A percentile compares a stretch with the other conserved stretches of the same genome.
Evolutionary conservation across 2,888 invertebrate species (phyloP).

Genomic region (Tenthredo distinguenda): DNA sequence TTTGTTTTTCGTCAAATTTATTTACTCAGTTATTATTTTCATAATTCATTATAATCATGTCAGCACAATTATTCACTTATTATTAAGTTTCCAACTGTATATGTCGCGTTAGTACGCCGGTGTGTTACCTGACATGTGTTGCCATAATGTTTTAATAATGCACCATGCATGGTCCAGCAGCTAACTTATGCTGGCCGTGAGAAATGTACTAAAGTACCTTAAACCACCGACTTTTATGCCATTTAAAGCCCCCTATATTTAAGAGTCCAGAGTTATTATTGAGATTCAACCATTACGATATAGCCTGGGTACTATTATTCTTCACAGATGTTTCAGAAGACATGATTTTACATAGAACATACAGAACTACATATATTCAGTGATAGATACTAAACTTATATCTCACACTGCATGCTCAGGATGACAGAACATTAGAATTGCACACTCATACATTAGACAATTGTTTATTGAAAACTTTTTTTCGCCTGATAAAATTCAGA

Average conservation of each 20-base stretch:
- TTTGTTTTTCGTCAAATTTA: constrained; percentile 4
- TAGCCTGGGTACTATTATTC: neutral
- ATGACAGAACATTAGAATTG: neutral
- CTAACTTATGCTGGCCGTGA: neutral
- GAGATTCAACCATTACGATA: neutral
- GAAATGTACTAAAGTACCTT: constrained; percentile 34
- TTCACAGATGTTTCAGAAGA: neutral
- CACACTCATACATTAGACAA: neutral
- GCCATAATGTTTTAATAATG: constrained; percentile 39
- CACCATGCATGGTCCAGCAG: neutral
- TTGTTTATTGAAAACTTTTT: neutral
- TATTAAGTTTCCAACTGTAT: constrained; percentile 28
- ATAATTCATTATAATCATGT: constrained; percentile 25
- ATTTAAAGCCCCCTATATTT: constrained; percentile 9
- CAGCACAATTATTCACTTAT: constrained; percentile 22
- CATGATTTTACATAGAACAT: neutral
- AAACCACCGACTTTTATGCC: constrained; percentile 38
- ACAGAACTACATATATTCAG: neutral
- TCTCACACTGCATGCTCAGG: neutral
- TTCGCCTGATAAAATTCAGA: neutral
- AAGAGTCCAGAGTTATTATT: constrained; percentile 11
- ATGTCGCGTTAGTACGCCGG: neutral
- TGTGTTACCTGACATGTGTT: constrained; percentile 26
- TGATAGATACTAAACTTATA: neutral
- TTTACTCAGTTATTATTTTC: neutral